These are phyloP conservation scores for Hydriomena furcata DNA, from an alignment of 2,888 invertebrate species.

Conservation along the genomic window DNA sequence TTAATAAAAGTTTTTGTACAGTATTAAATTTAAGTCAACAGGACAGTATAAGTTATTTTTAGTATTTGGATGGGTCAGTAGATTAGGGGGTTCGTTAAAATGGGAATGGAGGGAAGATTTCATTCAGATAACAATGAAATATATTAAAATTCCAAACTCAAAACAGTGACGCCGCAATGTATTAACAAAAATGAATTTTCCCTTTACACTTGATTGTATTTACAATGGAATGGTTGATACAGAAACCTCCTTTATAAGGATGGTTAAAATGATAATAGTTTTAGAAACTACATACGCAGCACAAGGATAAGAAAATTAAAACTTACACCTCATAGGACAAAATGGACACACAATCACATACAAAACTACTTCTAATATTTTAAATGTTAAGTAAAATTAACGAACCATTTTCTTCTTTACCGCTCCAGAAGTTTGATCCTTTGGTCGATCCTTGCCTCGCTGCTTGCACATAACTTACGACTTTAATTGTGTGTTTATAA, in stretches of 20 bases:
- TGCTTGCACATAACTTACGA: constrained; percentile 78
- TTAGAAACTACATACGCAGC: constrained; percentile 63
- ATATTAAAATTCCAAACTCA: constrained; percentile 33
- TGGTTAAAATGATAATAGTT: constrained; percentile 40
- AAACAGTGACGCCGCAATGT: constrained; percentile 58
- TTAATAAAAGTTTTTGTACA: no score
- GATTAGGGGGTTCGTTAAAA: neutral
- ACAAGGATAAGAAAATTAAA: constrained; percentile 64
- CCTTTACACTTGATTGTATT: constrained; percentile 81
- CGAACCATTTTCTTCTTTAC: constrained; percentile 80
- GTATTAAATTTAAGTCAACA: neutral
- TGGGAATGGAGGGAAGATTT: neutral
- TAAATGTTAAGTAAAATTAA: constrained; percentile 38
- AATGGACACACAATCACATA: constrained; percentile 75
- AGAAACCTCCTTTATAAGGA: constrained; percentile 9
- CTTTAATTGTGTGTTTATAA: constrained; percentile 50
- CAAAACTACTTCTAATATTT: constrained; percentile 39
- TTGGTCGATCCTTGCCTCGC: constrained; percentile 78
- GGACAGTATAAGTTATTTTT: constrained; percentile 3
- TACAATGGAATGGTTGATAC: constrained; percentile 64
- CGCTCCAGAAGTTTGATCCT: constrained; percentile 76
- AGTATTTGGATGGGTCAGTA: constrained; percentile 3
- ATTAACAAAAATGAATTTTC: constrained; percentile 42
- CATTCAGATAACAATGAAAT: neutral
- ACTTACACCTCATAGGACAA: constrained; percentile 64